Evolutionary conservation across 2,797 vertebrate genomes (phyloP).

Genomic region (Sebastes wilsoni): DNA sequence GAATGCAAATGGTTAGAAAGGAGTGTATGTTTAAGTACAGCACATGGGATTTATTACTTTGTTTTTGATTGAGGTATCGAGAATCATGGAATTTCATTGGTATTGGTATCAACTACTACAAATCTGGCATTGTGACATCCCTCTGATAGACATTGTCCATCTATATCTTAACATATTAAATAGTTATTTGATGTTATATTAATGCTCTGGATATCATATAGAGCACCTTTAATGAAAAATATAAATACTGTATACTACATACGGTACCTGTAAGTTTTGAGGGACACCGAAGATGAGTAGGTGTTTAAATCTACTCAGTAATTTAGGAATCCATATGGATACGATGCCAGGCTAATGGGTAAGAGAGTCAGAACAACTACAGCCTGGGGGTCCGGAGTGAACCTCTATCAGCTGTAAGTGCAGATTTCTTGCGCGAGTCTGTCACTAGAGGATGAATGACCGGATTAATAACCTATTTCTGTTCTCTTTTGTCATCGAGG

Average conservation of each 20-base stretch:
- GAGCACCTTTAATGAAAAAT: neutral
- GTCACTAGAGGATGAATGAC: constrained; percentile 61
- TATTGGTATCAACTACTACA: too few relatives aligned
- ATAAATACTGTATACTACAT: neutral
- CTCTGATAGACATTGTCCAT: too few relatives aligned
- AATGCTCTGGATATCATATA: too few relatives aligned
- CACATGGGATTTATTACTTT: too few relatives aligned
- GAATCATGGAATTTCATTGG: too few relatives aligned
- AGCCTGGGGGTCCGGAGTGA: constrained; percentile 45
- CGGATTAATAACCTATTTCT: constrained; percentile 68
- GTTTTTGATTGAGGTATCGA: too few relatives aligned
- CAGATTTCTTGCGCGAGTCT: constrained; percentile 41
- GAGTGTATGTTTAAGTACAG: too few relatives aligned
- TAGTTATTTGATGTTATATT: too few relatives aligned
- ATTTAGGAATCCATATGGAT: constrained; percentile 29
- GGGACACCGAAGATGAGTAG: constrained; percentile 9
- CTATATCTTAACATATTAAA: too few relatives aligned
- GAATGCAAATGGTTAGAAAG: too few relatives aligned
- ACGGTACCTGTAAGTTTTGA: neutral
- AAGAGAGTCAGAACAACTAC: constrained; percentile 44
- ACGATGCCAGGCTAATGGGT: constrained; percentile 39
- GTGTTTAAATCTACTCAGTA: constrained; percentile 29
- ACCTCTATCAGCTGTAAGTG: constrained; percentile 42
- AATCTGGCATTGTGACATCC: too few relatives aligned
- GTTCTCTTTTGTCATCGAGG: constrained; percentile 58